Base-by-base conservation (phyloP, 2,797 vertebrate genomes). In the Antennarius maculatus region DNA sequence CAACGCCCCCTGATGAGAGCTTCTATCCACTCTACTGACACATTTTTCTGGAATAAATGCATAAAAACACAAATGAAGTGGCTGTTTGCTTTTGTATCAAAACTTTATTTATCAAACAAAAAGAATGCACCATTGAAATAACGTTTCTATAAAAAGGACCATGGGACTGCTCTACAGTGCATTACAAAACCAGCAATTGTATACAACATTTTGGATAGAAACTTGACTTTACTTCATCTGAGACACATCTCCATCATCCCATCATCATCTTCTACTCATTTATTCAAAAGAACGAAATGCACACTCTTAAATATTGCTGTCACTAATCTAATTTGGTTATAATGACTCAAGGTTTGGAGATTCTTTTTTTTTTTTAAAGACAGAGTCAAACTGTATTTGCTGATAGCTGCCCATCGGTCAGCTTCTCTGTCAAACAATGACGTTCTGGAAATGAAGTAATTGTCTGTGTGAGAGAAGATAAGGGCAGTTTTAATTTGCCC, bases 71-170 rank as follows among this genome's bases (percentile, higher is more conserved):
- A 9, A 2, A 16, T 10, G 8, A 62, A 29, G 34, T 9, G 0
- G 8, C 0, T 1, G 5, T 61, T 67, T 82, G 52, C 7, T 92
- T 95, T 97, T 94, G 91, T 97, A 97, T 97, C 95, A 98, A 98
- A 97, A 97, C 91, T 97, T 97, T 96, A 96, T 96, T 97, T 95
- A 95, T 95, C 94, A 96, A 98, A 96, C 91, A 93, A 95, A 93
- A 96, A 91, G 92, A 96, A 96, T 94, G 95, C 94, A 96, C 95
- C 93, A 94, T 95, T 92, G 94, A 95, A 96, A 95, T 95, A 96
- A 94, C 94, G 95, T 94, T 95, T 96, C 95, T 97, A 95, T 95
- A 96, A 97, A 94, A 97, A 95, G 91, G 93, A 95, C 93, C 93
- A 93, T 92, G 92, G 91, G 94, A 95, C 95, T 95, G 94, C 92